Base-by-base conservation (phyloP, 1,140 invertebrate genomes). In the Drosophila subobscura region DNA sequence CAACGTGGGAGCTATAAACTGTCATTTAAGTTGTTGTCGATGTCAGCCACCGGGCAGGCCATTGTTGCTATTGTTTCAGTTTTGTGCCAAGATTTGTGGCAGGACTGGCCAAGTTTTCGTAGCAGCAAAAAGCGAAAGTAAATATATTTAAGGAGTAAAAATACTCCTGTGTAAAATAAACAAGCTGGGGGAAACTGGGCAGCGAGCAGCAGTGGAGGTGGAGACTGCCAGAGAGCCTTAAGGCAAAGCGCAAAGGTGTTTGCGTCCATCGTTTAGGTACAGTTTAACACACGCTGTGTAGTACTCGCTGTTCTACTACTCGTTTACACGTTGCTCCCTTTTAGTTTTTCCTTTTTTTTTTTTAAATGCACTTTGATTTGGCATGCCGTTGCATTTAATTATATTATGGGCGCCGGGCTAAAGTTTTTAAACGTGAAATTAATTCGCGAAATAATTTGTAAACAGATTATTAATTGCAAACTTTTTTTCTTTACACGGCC, bases 11-110 rank as follows among this genome's bases (percentile, higher is more conserved):
- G 81, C 81, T 78, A 86, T 86, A 86, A 86, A 86, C 74, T 86
- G 81, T 86, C 81, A 86, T 86, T 86, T 86, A 86, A 88, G 81
- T 86, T 86, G 81, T 86, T 86, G 81, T 88, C 83, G 81, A 86
- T 86, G 77, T 86, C 37, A 20, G 46, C 54, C n/a, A n/a, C n/a
- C n/a, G n/a, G n/a, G n/a, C n/a, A n/a, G n/a, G n/a, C n/a, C 54
- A 51, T 59, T 45, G 47, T 33, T 50, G 20, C 49, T 50, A 53
- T 72, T 72, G 56, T 73, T 81, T 64, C 74, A 77, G 83, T 66
- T 75, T 88, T 27, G 63, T 20, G 65, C 44, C 74, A 86, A 83
- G 81, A 86, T 86, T 86, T 86, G 81, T 86, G 65, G 83, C 70
- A 53, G 4, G 50, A 23, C 37, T 49, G 64, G 51, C 72, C 72